Percentiles rank a stretch among this genome's conserved stretches.
Conservation (phyloP, 2,888 invertebrate genomes). For the Plebejus argus region DNA sequence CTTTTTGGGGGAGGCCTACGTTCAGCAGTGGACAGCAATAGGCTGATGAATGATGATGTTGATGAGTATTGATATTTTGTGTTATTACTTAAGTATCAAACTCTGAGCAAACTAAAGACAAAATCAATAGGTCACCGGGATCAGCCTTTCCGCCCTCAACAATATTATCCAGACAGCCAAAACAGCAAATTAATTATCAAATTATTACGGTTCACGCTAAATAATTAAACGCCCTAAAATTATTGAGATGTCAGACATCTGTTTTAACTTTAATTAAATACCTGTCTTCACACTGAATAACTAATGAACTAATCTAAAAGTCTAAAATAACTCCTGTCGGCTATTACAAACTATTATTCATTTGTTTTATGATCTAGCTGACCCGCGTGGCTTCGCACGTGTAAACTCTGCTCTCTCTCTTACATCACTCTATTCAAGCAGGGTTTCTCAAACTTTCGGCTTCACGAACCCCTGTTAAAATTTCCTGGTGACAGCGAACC, state of each 20-base stretch:
- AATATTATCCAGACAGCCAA: background rate
- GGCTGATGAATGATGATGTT: too few relatives aligned
- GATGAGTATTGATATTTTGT: too few relatives aligned
- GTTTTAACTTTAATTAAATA: background rate
- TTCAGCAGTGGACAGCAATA: too few relatives aligned
- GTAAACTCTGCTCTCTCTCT: too few relatives aligned
- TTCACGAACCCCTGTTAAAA: too few relatives aligned
- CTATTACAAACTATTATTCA: background rate
- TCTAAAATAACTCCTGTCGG: background rate
- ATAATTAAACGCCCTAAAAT: background rate
- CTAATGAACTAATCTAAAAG: conserved; percentile 3
- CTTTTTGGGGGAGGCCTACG: too few relatives aligned
- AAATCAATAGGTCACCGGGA: background rate
- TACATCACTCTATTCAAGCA: too few relatives aligned
- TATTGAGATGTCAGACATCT: background rate
- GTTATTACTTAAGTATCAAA: too few relatives aligned
- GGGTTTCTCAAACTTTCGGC: too few relatives aligned
- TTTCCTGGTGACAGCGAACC: too few relatives aligned
- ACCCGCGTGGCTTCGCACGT: too few relatives aligned
- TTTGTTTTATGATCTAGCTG: background rate
- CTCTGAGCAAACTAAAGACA: background rate
- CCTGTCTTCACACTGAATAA: background rate
- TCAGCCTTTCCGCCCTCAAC: background rate
- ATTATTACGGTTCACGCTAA: background rate
- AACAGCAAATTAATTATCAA: background rate